Percentiles rank a stretch among this genome's conserved stretches.
These are phyloP conservation scores for Cosmia pyralina DNA, from an alignment of 2,888 invertebrate species.

Conservation along the genomic window DNA sequence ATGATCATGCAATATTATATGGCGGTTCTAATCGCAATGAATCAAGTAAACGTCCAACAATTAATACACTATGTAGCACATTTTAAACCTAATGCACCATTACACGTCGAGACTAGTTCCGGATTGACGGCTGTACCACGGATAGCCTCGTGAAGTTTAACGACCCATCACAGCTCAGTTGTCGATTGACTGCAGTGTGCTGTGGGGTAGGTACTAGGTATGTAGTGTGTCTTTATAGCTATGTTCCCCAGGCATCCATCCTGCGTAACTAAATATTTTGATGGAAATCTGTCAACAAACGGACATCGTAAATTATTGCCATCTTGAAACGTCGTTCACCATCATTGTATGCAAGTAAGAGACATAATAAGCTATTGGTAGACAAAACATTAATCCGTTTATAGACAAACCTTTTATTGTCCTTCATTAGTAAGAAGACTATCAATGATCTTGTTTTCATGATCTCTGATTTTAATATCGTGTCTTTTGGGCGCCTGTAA, in stretches of 20 bases:
- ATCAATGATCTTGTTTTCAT: not conserved
- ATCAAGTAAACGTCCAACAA: slow-evolving; percentile 14
- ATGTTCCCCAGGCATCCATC: slow-evolving; percentile 26
- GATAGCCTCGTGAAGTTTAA: slow-evolving; percentile 72
- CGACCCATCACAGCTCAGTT: slow-evolving; percentile 66
- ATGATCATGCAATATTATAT: not conserved
- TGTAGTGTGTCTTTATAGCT: slow-evolving; percentile 38
- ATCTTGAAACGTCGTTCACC: not conserved
- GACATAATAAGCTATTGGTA: not conserved
- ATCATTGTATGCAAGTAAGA: slow-evolving; percentile 14
- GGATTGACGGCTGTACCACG: slow-evolving; percentile 54
- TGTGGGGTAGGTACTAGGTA: slow-evolving; percentile 17
- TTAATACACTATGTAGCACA: slow-evolving; percentile 42
- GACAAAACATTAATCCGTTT: slow-evolving; percentile 8
- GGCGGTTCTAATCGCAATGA: slow-evolving; percentile 18
- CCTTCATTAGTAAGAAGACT: not conserved
- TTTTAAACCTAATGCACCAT: slow-evolving; percentile 58
- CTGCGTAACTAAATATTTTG: slow-evolving; percentile 48
- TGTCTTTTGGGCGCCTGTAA: too few species aligned
- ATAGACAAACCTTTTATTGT: not conserved
- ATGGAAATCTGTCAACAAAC: slow-evolving; percentile 33
- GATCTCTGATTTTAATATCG: too few species aligned
- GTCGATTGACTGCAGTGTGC: slow-evolving; percentile 65
- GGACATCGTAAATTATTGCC: slow-evolving; percentile 12
- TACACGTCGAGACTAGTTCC: slow-evolving; percentile 43